These are phyloP conservation scores for Aldabrachelys gigantea DNA, from an alignment of 2,113 vertebrate species.

Conservation along the genomic window DNA sequence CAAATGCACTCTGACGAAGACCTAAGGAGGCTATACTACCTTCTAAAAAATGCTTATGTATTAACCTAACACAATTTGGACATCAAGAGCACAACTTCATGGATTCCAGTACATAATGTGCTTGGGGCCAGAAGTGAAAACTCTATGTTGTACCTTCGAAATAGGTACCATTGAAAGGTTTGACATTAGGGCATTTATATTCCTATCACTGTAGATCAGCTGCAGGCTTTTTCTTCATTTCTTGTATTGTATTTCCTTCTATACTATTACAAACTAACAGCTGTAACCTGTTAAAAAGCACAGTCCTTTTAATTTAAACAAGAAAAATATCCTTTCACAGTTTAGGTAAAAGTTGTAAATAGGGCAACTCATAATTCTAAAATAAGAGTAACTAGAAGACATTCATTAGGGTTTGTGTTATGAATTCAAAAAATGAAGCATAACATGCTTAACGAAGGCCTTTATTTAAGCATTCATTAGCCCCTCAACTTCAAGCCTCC, in stretches of 20 bases:
- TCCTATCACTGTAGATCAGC: neutral
- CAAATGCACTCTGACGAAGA: neutral
- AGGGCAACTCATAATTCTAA: constrained; percentile 64
- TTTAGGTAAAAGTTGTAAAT: constrained; percentile 64
- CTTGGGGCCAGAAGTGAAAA: neutral
- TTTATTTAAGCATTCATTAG: constrained; percentile 73
- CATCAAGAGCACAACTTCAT: neutral
- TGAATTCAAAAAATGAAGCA: constrained; percentile 69
- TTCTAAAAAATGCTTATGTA: neutral
- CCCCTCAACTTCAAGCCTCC: constrained; percentile 60
- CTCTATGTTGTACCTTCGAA: neutral
- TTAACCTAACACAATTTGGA: neutral
- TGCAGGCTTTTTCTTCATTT: neutral
- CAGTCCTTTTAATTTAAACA: constrained; percentile 55
- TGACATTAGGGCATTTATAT: neutral
- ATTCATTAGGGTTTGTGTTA: constrained; percentile 60
- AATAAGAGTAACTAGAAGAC: constrained; percentile 58
- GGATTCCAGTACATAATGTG: accelerated
- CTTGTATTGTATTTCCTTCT: constrained; percentile 14
- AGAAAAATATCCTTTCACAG: constrained; percentile 53
- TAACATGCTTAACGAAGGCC: constrained; percentile 42
- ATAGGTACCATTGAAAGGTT: constrained; percentile 16
- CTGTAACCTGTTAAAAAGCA: constrained; percentile 58
- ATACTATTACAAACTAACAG: constrained; percentile 48
- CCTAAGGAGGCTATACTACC: neutral